Evolutionary conservation across 2,888 invertebrate genomes (phyloP).

Genomic region (Acanthococcus lagerstroemiae): DNA sequence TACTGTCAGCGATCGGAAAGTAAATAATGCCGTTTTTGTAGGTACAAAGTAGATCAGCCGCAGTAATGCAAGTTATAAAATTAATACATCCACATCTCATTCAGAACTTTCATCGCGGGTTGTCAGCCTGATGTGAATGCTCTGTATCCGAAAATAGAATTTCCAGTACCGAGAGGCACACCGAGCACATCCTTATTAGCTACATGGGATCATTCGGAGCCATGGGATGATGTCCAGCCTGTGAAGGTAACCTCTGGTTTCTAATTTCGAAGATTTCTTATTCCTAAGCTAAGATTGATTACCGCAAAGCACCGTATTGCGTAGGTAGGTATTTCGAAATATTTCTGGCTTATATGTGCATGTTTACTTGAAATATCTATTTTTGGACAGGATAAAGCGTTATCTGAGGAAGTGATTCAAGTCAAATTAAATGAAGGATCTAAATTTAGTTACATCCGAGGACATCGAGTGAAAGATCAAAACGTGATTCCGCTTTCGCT

Average conservation of each 20-base stretch:
- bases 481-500: conserved; percentile 21
- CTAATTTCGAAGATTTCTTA: too few relatives aligned
- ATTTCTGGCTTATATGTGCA: too few relatives aligned
- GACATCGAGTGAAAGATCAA: conserved; percentile 16
- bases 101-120: conserved; percentile 61
- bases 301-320: too few relatives aligned
- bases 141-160: conserved; percentile 62
- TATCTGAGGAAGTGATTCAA: conserved; percentile 12
- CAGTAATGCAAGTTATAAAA: too few relatives aligned
- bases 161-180: conserved; percentile 77
- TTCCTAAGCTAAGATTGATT: too few relatives aligned
- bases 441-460: conserved; percentile 10
- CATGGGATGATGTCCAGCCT: conserved; percentile 61
- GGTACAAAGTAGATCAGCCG: background rate
- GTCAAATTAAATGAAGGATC: conserved; percentile 22
- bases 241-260: background rate
- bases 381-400: background rate
- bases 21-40: conserved; percentile 41
- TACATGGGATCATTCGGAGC: conserved; percentile 73
- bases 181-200: conserved; percentile 71
- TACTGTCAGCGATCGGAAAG: conserved; percentile 57
- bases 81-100: too few relatives aligned
- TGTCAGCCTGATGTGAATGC: conserved; percentile 60
- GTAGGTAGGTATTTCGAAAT: too few relatives aligned
- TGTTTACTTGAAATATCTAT: background rate